Evolutionary conservation across 2,113 vertebrate genomes (phyloP).

Genomic region (Nannospalax galili): DNA sequence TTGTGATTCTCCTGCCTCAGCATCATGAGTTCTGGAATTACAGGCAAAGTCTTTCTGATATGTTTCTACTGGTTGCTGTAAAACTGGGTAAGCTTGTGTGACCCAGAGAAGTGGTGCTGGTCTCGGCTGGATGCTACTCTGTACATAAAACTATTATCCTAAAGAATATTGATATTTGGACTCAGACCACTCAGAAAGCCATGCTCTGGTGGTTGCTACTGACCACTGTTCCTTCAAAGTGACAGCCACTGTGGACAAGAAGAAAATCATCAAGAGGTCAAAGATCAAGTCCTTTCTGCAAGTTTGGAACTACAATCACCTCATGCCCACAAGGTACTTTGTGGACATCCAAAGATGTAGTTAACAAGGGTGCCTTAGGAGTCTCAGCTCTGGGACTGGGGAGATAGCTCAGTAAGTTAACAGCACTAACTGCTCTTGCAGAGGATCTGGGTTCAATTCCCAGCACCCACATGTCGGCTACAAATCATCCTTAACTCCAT

Average conservation of each 20-base stretch:
- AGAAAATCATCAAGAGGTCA: slow-evolving; percentile 96
- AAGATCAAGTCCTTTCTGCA: slow-evolving; percentile 98
- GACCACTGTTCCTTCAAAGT: slow-evolving; percentile 98
- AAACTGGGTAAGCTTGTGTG: too few relatives aligned
- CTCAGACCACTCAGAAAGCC: slow-evolving; percentile 86
- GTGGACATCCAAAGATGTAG: background rate
- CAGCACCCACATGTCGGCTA: too few relatives aligned
- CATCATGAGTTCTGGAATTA: background rate
- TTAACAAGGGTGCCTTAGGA: background rate
- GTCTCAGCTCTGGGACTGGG: too few relatives aligned
- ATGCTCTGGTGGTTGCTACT: slow-evolving; percentile 92
- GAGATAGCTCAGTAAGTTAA: too few relatives aligned
- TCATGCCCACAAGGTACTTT: slow-evolving; percentile 96
- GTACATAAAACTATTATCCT: background rate
- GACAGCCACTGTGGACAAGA: slow-evolving; percentile 97
- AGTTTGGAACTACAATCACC: slow-evolving; percentile 98
- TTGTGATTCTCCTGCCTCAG: background rate
- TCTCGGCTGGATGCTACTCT: too few relatives aligned
- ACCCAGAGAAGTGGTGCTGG: background rate
- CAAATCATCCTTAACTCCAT: too few relatives aligned
- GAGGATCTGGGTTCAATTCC: too few relatives aligned
- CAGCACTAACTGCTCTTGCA: too few relatives aligned
- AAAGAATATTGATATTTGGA: slow-evolving; percentile 97
- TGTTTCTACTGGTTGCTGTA: background rate
- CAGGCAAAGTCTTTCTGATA: too few relatives aligned